Evolutionary conservation across 2,797 vertebrate genomes (phyloP).

Genomic region (Cuniculus paca): DNA sequence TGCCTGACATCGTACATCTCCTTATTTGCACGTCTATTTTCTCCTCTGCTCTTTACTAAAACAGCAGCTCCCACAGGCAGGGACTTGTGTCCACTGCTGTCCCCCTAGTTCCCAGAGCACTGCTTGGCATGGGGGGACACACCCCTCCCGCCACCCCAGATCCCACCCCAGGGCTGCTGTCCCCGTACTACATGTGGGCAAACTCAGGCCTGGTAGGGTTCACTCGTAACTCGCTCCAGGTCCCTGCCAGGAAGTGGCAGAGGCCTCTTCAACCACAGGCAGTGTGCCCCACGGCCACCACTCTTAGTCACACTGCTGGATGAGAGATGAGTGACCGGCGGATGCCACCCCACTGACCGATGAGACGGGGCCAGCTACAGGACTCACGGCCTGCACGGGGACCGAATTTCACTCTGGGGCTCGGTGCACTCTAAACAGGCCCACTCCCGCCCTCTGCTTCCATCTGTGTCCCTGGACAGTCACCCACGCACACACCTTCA

Average conservation of each 20-base stretch:
- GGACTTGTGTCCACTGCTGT: neutral
- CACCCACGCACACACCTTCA: neutral
- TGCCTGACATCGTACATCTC: neutral
- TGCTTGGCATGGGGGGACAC: fast-evolving
- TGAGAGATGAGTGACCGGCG: neutral
- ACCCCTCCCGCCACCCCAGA: fast-evolving
- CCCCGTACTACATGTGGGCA: neutral
- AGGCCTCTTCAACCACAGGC: neutral
- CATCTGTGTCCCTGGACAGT: neutral
- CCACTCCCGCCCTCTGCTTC: fast-evolving
- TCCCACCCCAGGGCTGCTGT: neutral
- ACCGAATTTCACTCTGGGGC: neutral
- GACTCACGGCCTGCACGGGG: neutral
- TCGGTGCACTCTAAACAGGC: neutral
- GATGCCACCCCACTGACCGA: fast-evolving
- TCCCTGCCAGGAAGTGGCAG: neutral
- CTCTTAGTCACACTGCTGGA: too few species aligned
- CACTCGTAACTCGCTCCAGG: neutral
- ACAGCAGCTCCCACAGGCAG: neutral
- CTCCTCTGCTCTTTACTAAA: neutral
- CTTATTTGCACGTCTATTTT: neutral
- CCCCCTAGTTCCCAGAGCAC: too few species aligned
- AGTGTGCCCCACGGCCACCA: too few species aligned
- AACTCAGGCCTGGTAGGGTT: neutral
- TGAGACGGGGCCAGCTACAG: neutral